phyloP scores from a whole-genome alignment of 2,888 invertebrate species.

The Oscheius sp. region DNA sequence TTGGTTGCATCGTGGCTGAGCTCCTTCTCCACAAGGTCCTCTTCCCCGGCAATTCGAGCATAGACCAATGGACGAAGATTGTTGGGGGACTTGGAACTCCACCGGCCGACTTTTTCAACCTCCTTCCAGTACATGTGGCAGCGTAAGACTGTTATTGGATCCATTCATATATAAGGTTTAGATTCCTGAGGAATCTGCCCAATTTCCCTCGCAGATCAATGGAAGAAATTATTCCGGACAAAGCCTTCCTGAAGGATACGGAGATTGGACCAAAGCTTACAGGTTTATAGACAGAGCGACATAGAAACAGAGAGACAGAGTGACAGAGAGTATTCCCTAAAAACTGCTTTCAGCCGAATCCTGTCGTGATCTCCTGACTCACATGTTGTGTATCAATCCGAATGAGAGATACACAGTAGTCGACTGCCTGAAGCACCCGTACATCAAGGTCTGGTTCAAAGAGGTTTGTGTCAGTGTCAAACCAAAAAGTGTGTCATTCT shows the following conservation, averaged over 20 bases:
- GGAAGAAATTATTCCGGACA: conserved; percentile 38
- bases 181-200: conserved; percentile 40
- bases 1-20: conserved; percentile 95
- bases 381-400: conserved; percentile 35
- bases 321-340: not conserved
- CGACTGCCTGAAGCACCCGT: conserved; percentile 32
- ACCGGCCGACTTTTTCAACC: conserved; percentile 51
- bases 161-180: not conserved
- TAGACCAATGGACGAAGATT: conserved; percentile 74
- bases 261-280: conserved; percentile 43
- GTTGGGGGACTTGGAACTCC: conserved; percentile 66
- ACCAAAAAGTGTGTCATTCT: too few species aligned
- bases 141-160: conserved; percentile 35
- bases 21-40: conserved; percentile 98
- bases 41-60: conserved; percentile 86
- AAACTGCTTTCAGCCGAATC: conserved; percentile 17
- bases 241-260: conserved; percentile 34
- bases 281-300: conserved; percentile 23
- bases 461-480: conserved; percentile 1
- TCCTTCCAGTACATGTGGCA: conserved; percentile 63
- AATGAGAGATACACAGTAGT: conserved; percentile 33
- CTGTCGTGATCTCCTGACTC: conserved; percentile 26
- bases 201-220: conserved; percentile 8
- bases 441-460: conserved; percentile 40
- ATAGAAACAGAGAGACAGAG: too few species aligned